Conservation (phyloP, 2,113 vertebrate species). For the Scytalopus superciliaris region DNA sequence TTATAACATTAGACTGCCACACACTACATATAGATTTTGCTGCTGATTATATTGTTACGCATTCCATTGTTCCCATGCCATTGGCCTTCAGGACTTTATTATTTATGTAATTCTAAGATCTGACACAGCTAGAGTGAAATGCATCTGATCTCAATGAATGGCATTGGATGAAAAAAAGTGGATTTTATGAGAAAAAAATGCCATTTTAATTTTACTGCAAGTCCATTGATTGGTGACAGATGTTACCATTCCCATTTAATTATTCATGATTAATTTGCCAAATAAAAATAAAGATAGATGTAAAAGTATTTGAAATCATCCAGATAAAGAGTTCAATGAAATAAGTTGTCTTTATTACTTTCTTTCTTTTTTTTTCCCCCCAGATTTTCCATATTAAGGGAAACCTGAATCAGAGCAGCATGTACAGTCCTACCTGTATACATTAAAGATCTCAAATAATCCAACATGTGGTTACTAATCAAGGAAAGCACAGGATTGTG, state of each 20-base stretch:
- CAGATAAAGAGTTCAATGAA: slow-evolving; percentile 66
- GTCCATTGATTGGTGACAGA: slow-evolving; percentile 74
- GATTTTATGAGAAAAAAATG: slow-evolving; percentile 68
- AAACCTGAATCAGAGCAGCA: not conserved
- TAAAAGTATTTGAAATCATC: slow-evolving; percentile 71
- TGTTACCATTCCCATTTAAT: slow-evolving; percentile 78
- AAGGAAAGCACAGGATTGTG: fast-evolving
- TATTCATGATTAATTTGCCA: slow-evolving; percentile 73
- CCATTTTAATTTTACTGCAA: slow-evolving; percentile 67
- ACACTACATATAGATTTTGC: slow-evolving; percentile 73
- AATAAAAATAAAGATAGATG: slow-evolving; percentile 73
- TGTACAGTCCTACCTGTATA: not conserved
- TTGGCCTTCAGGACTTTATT: slow-evolving; percentile 73
- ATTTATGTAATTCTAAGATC: slow-evolving; percentile 74
- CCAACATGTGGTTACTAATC: not conserved
- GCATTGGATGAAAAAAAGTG: slow-evolving; percentile 62
- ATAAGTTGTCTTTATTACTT: slow-evolving; percentile 44
- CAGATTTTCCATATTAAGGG: slow-evolving; percentile 1
- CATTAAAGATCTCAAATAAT: not conserved
- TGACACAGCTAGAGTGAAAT: slow-evolving; percentile 67
- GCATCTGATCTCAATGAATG: slow-evolving; percentile 79
- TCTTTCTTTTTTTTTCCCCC: not conserved
- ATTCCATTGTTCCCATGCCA: slow-evolving; percentile 75
- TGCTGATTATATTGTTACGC: slow-evolving; percentile 77
- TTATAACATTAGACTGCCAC: slow-evolving; percentile 61